Percentiles rank a stretch among this genome's conserved stretches.
Conservation (phyloP, 2,888 invertebrate species). For the Trichopria drosophilae region DNA sequence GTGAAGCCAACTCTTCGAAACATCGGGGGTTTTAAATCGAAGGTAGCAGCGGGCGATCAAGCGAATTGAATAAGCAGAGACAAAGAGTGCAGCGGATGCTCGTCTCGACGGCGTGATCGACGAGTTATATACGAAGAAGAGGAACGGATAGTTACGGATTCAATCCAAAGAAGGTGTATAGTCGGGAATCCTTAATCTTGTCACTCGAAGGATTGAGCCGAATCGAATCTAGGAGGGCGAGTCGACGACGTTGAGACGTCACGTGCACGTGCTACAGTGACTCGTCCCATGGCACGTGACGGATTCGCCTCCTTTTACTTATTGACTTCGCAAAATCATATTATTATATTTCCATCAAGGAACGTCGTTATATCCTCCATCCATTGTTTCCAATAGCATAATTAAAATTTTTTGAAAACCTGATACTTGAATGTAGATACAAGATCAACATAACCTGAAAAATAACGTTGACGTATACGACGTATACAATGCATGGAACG, state of each 20-base stretch:
- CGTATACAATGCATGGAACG: too few relatives aligned
- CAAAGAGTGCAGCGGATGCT: not conserved
- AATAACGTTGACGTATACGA: too few relatives aligned
- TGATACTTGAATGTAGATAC: too few relatives aligned
- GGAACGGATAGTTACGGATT: constrained; percentile 37
- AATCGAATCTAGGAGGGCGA: not conserved
- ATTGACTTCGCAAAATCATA: constrained; percentile 23
- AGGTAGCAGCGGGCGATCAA: too few relatives aligned
- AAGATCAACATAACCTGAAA: too few relatives aligned
- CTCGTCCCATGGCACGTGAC: constrained; percentile 16
- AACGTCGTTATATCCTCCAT: constrained; percentile 30
- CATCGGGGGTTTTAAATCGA: too few relatives aligned
- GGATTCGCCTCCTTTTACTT: constrained; percentile 15
- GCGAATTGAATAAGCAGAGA: too few relatives aligned
- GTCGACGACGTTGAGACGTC: constrained; percentile 23
- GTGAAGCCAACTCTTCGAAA: too few relatives aligned
- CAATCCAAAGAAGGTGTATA: constrained; percentile 36
- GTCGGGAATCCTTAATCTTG: constrained; percentile 38
- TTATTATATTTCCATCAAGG: not conserved
- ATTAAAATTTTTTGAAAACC: too few relatives aligned
- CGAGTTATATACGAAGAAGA: constrained; percentile 26
- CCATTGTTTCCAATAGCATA: too few relatives aligned
- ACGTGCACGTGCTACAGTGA: constrained; percentile 25
- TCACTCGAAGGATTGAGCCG: constrained; percentile 23
- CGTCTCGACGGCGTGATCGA: constrained; percentile 36